Percentiles rank a stretch among this genome's conserved stretches.
Evolutionary conservation across 2,888 invertebrate species (phyloP).

Genomic region (Drosophila peninsularis): DNA sequence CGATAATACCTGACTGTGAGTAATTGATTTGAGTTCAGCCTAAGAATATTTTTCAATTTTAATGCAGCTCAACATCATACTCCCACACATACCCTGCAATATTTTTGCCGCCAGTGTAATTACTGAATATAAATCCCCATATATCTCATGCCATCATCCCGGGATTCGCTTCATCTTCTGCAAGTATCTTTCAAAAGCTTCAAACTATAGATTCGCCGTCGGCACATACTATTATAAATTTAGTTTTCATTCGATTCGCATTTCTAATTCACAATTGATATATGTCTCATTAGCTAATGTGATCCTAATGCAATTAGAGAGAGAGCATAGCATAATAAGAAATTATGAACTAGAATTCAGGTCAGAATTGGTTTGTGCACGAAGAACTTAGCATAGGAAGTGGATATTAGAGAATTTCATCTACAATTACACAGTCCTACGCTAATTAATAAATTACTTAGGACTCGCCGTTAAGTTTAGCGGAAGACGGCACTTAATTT

Average conservation of each 20-base stretch:
- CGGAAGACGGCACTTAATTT: constrained; percentile 44
- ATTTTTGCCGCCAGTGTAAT: not conserved
- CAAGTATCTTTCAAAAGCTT: no score
- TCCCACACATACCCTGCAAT: not conserved
- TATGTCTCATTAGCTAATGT: not conserved
- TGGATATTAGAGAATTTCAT: not conserved
- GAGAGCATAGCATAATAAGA: not conserved
- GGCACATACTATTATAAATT: not conserved
- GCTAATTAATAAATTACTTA: constrained; percentile 64
- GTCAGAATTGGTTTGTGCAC: no score
- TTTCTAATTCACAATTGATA: not conserved
- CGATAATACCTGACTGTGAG: no score
- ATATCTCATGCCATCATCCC: not conserved
- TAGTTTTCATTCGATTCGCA: not conserved
- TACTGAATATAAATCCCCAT: not conserved
- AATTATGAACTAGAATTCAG: not conserved
- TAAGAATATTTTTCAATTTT: not conserved
- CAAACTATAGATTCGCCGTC: not conserved
- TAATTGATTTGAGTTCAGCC: no score
- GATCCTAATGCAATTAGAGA: not conserved
- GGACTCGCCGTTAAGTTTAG: constrained; percentile 1
- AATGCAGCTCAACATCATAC: not conserved
- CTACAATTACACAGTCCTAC: constrained; percentile 9
- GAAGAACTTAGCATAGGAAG: no score
- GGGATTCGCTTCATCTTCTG: not conserved